These are phyloP conservation scores for Hydrochoerus hydrochaeris DNA, from an alignment of 2,113 vertebrate genomes.

Conservation along the genomic window DNA sequence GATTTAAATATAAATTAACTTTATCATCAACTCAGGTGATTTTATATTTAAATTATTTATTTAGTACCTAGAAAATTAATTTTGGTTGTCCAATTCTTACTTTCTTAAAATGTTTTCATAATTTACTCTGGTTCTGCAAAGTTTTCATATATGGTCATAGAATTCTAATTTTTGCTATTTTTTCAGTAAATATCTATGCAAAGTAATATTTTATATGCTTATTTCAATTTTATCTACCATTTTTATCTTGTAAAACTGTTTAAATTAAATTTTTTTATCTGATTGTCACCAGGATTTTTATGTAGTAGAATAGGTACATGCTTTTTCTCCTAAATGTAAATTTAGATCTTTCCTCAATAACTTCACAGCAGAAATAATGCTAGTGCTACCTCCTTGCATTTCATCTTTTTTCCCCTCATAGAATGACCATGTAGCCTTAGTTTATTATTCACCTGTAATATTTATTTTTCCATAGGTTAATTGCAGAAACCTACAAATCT, in stretches of 20 bases:
- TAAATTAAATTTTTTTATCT: background rate
- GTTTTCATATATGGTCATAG: background rate
- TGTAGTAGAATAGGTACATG: fast-evolving
- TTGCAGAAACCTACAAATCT: background rate
- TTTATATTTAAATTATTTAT: background rate
- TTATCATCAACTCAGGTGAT: background rate
- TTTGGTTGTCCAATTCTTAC: background rate
- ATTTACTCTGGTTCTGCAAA: background rate
- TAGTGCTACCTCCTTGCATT: background rate
- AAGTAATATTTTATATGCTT: background rate
- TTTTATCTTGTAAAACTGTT: background rate
- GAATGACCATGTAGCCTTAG: background rate
- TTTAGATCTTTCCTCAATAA: background rate
- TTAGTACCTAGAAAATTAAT: background rate
- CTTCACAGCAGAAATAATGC: background rate
- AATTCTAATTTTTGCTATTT: background rate
- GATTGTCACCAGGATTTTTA: background rate
- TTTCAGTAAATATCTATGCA: background rate
- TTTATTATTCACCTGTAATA: background rate
- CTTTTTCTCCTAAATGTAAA: background rate
- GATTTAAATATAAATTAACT: background rate
- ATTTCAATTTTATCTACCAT: background rate
- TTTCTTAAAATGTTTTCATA: background rate
- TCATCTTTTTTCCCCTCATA: background rate
- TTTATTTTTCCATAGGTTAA: background rate